Conservation (phyloP, 2,797 vertebrate species). For the Gobio occitaniae region DNA sequence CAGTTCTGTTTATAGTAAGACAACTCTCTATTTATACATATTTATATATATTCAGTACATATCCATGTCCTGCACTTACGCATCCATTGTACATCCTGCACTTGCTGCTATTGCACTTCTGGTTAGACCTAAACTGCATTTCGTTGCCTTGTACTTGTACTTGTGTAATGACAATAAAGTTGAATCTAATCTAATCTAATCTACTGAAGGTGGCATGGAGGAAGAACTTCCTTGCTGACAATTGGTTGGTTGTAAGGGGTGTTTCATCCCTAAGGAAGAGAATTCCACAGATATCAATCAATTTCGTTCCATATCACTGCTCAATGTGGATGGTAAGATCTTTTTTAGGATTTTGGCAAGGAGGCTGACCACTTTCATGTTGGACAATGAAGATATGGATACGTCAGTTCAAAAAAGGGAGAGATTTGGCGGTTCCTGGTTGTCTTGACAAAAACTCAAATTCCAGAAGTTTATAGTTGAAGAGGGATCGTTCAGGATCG, state of each 20-base stretch:
- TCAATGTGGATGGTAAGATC: background rate
- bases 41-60: no score
- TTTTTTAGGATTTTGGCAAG: background rate
- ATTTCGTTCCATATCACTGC: background rate
- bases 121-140: no score
- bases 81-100: no score
- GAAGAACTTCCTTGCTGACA: conserved; percentile 12
- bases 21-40: no score
- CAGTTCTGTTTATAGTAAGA: no score
- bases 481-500: no score
- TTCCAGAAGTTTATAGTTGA: no score
- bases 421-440: background rate
- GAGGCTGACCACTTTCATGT: conserved; percentile 13
- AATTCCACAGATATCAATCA: background rate
- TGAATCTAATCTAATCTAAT: no score
- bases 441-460: background rate
- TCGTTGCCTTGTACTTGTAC: no score
- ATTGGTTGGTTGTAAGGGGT: background rate
- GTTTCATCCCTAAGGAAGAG: background rate
- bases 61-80: no score
- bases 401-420: conserved; percentile 26
- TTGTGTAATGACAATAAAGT: no score
- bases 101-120: no score
- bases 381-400: conserved; percentile 18
- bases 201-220: conserved; percentile 15